These are phyloP conservation scores for Tenthredo notha DNA, from an alignment of 2,888 invertebrate species.

Conservation along the genomic window DNA sequence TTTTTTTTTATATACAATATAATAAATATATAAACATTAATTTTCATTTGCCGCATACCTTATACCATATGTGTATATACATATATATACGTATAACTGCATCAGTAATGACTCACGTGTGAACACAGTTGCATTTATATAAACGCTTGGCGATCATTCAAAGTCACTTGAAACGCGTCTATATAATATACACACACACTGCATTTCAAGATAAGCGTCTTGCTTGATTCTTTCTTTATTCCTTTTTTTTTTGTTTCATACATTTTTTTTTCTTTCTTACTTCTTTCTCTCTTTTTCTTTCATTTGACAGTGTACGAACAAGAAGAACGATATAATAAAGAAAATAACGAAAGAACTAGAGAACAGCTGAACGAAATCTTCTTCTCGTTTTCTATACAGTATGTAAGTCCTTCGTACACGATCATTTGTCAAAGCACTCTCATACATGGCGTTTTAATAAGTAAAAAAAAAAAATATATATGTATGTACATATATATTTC, in stretches of 20 bases:
- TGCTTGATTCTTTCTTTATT: slow-evolving; percentile 11
- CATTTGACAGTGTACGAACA: not conserved
- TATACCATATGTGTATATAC: no score
- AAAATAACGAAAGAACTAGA: slow-evolving; percentile 28
- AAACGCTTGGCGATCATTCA: slow-evolving; percentile 41
- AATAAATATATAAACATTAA: not conserved
- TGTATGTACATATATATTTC: not conserved
- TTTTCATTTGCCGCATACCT: not conserved
- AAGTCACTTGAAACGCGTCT: slow-evolving; percentile 49
- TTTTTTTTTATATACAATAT: no score
- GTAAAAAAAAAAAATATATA: no score
- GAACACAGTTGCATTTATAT: slow-evolving; percentile 24
- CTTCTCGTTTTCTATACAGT: not conserved
- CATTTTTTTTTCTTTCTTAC: not conserved
- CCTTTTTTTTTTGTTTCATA: not conserved
- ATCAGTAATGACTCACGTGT: slow-evolving; percentile 42
- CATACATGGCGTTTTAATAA: not conserved
- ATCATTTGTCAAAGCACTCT: slow-evolving; percentile 32
- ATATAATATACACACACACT: not conserved
- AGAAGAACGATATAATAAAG: not conserved
- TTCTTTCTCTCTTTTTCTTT: not conserved
- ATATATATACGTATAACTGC: not conserved
- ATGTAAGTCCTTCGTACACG: not conserved
- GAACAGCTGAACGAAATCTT: slow-evolving; percentile 19
- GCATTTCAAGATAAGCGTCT: slow-evolving; percentile 40